Evolutionary conservation across 1,140 invertebrate genomes (phyloP).

Genomic region (Belonocnema kinseyi): DNA sequence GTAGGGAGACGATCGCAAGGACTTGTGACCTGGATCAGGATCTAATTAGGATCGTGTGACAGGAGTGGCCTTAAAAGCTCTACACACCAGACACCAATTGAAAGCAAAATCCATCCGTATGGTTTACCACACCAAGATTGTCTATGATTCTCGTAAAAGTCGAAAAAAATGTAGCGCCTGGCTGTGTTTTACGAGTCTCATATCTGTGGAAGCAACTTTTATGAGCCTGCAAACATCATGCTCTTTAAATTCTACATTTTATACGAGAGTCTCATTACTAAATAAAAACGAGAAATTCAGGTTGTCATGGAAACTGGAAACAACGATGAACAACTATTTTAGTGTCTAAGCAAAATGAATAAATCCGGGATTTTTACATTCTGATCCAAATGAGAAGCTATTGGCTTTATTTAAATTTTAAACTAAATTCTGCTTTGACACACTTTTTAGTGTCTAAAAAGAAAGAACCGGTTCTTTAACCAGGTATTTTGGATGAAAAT

Average conservation of each 20-base stretch:
- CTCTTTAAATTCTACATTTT: background rate
- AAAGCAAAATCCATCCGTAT: constrained; percentile 19
- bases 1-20: constrained; percentile 36
- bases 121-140: constrained; percentile 9
- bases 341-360: too few relatives aligned
- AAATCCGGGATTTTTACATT: too few relatives aligned
- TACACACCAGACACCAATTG: constrained; percentile 25
- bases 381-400: too few relatives aligned
- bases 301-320: too few relatives aligned
- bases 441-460: too few relatives aligned
- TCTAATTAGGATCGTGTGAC: constrained; percentile 26
- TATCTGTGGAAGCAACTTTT: constrained; percentile 32
- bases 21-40: constrained; percentile 23
- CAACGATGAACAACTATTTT: too few relatives aligned
- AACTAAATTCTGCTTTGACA: too few relatives aligned
- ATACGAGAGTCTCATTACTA: background rate
- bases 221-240: constrained; percentile 32
- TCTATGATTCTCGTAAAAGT: constrained; percentile 16
- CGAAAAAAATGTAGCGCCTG: constrained; percentile 33
- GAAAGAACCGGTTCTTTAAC: too few relatives aligned
- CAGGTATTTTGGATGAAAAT: too few relatives aligned
- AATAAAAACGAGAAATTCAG: background rate
- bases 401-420: too few relatives aligned
- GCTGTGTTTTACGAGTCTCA: constrained; percentile 41
- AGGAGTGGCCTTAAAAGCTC: constrained; percentile 29